Conservation (phyloP, 1,140 invertebrate species). For the Euglossa dilemma region DNA sequence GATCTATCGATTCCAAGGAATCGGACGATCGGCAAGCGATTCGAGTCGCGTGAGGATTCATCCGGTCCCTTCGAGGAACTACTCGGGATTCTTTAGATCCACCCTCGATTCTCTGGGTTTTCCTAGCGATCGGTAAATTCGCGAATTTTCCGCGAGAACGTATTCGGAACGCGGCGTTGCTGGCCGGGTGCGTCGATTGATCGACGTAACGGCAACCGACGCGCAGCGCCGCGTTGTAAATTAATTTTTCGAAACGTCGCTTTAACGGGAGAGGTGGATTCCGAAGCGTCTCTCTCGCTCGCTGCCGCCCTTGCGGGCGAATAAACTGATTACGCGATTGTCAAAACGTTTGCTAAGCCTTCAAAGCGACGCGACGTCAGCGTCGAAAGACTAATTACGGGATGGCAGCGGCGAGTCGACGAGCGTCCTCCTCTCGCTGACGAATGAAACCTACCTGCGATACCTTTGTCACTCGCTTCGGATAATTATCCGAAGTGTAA, state of each 20-base stretch:
- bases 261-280: background rate
- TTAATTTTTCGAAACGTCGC: conserved; percentile 35
- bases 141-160: background rate
- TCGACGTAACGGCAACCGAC: conserved; percentile 12
- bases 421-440: background rate
- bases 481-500: conserved; percentile 13
- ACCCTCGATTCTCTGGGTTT: background rate
- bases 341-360: conserved; percentile 40
- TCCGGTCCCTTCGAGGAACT: background rate
- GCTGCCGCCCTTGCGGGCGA: background rate
- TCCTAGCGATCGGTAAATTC: background rate
- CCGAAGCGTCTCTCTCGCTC: background rate
- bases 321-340: conserved; percentile 38
- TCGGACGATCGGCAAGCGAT: background rate
- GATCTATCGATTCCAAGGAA: too few relatives aligned
- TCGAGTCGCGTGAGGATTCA: background rate
- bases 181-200: conserved; percentile 15
- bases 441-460: conserved; percentile 2
- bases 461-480: background rate
- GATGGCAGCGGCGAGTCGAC: background rate
- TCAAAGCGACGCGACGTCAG: conserved; percentile 15
- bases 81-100: too few relatives aligned
- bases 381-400: conserved; percentile 25
- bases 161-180: background rate
- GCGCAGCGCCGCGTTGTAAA: background rate